Percentiles rank a stretch among this genome's conserved stretches.
These are phyloP conservation scores for Channa maculata DNA, from an alignment of 2,113 vertebrate species.

Conservation along the genomic window DNA sequence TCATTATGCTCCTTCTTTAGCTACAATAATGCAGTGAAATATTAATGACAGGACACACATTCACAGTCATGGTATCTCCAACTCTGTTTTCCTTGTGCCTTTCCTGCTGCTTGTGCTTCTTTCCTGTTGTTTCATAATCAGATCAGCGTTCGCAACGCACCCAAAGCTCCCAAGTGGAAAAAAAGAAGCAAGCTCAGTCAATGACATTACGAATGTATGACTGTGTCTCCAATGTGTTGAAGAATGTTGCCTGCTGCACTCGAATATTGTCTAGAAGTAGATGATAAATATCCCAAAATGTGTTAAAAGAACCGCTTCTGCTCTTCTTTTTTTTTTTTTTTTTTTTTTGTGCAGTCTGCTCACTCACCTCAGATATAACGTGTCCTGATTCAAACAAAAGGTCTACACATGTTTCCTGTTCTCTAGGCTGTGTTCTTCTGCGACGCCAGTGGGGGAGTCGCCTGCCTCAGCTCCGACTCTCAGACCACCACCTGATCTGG, in stretches of 20 bases:
- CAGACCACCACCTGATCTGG: conserved; percentile 29
- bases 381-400: conserved; percentile 9
- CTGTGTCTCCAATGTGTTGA: conserved; percentile 61
- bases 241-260: conserved; percentile 42
- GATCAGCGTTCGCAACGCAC: conserved; percentile 74
- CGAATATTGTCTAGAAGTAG: conserved; percentile 30
- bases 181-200: conserved; percentile 69
- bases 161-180: conserved; percentile 75
- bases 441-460: conserved; percentile 22
- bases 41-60: conserved; percentile 79
- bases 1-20: conserved; percentile 72
- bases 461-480: conserved; percentile 32
- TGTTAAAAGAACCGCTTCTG: conserved; percentile 28
- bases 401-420: conserved; percentile 18
- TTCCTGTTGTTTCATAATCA: conserved; percentile 78
- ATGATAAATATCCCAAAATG: conserved; percentile 43
- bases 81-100: conserved; percentile 54
- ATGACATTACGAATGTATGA: conserved; percentile 76
- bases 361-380: not conserved
- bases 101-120: conserved; percentile 64
- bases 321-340: not conserved
- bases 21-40: conserved; percentile 77
- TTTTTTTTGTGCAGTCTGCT: not conserved
- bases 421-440: conserved; percentile 58
- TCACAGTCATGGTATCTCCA: conserved; percentile 52